A percentile compares a stretch with the other conserved stretches of the same genome.
phyloP scores from a whole-genome alignment of 2,888 invertebrate genomes.

The Tipula confusa region DNA sequence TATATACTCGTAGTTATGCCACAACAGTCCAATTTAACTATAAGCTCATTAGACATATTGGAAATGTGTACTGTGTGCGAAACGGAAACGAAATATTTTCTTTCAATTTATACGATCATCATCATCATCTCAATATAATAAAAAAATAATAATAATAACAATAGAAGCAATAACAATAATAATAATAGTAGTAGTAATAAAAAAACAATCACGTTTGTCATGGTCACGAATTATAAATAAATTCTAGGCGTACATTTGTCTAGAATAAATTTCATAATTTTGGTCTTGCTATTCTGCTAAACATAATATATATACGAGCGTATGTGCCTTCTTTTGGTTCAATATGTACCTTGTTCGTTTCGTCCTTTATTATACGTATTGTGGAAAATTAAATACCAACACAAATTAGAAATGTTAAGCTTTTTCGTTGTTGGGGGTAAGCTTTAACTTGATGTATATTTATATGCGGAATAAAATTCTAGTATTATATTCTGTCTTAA shows the following conservation, averaged over 20 bases:
- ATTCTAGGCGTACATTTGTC: constrained; percentile 21
- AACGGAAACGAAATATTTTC: background rate
- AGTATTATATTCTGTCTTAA: too few species aligned
- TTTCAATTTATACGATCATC: background rate
- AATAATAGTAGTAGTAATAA: background rate
- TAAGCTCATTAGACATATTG: background rate
- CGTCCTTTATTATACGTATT: too few species aligned
- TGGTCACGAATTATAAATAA: constrained; percentile 27
- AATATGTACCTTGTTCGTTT: too few species aligned
- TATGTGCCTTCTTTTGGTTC: too few species aligned
- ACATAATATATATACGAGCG: too few species aligned
- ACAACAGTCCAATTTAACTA: background rate
- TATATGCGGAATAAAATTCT: too few species aligned
- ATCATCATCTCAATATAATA: background rate
- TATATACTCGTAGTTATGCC: background rate
- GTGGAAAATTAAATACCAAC: too few species aligned
- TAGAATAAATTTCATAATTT: background rate
- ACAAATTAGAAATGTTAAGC: too few species aligned
- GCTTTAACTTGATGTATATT: too few species aligned
- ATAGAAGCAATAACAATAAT: background rate
- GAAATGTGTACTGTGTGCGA: background rate
- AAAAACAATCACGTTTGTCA: constrained; percentile 30
- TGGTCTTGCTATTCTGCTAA: too few species aligned
- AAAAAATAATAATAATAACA: background rate
- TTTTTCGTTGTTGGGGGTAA: too few species aligned